Evolutionary conservation across 2,113 vertebrate genomes (phyloP).

Genomic region (Oceanodroma tethys): DNA sequence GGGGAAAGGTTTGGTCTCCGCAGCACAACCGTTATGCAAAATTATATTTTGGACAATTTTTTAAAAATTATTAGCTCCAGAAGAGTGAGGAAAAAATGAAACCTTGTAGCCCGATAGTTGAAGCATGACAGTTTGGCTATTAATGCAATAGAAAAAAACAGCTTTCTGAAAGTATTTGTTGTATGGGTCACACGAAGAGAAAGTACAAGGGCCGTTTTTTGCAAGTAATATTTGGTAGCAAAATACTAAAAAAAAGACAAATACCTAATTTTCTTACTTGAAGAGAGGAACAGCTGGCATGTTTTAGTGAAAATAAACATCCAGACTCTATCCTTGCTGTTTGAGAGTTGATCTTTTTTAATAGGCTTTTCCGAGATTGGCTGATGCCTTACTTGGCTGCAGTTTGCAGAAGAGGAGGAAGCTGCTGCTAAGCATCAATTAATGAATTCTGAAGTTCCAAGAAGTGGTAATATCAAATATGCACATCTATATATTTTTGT

Average conservation of each 20-base stretch:
- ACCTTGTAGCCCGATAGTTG: background rate
- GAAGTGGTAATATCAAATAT: background rate
- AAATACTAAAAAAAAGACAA: background rate
- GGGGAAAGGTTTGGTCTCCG: rapidly evolving
- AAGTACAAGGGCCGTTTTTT: background rate
- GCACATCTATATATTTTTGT: background rate
- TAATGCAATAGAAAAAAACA: background rate
- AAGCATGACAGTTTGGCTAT: background rate
- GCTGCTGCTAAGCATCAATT: background rate
- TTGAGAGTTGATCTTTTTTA: constrained; percentile 8
- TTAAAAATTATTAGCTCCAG: background rate
- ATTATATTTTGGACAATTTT: background rate
- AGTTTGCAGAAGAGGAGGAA: background rate
- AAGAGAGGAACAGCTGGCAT: background rate
- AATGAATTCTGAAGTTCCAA: constrained; percentile 1
- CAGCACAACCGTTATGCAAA: background rate
- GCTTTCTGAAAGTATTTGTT: background rate
- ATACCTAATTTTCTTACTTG: background rate
- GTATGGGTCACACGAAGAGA: background rate
- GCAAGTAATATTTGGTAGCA: background rate
- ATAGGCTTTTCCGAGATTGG: background rate
- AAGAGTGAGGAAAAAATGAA: background rate
- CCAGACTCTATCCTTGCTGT: background rate
- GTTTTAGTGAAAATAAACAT: constrained; percentile 19
- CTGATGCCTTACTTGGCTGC: background rate